Evolutionary conservation across 2,888 invertebrate genomes (phyloP), one percentile per base, ranked within the genome.

Genomic region (Catotricha subobsoleta): DNA sequence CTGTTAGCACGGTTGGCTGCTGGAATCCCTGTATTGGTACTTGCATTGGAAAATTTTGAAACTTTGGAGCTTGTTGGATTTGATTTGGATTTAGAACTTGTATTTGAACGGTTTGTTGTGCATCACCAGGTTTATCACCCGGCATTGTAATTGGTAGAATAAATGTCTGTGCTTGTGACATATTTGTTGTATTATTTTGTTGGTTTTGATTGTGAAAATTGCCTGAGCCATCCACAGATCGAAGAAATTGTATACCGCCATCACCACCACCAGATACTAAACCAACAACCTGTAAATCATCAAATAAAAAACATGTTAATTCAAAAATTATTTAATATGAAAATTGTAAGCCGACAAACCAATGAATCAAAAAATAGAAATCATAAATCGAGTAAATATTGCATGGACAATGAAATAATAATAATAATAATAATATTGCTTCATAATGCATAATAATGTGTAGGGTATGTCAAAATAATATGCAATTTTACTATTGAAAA

Each of bases 121-220:
- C 78, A 53, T 82, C 82, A 48, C 75, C 77, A 36, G 76, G 76
- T 51, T 80, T 80, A 2, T 71, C 65, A 4, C 80, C 80, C 1
- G 80, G 80, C 60, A 82, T 71, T 10, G 78, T 71, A 49, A 82
- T 80, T 23, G 82, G 83, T 55, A 83, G 61, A n/a, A 81, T 76
- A 48, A 81, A 67, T 74, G 78, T 49, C 74, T 77, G 50, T 58
- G 64, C 37, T 58, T 58, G 43, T 25, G 49, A 49, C 43, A 47
- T 41, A 42, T 49, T 41, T 25, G 46, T 39, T 15, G 46, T 47
- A 18, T 44, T 47, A 42, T 46, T 48, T 43, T 50, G 49, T 20
- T 48, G 47, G 39, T 42, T 50, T 44, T 48, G 54, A 36, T 49
- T 51, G 45, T 52, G 52, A 15, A 51, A 49, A 25, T 52, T 50